A percentile compares a stretch with the other conserved stretches of the same genome.
Evolutionary conservation across 2,888 invertebrate genomes (phyloP).

Genomic region (Noctuana brunneofusca): DNA sequence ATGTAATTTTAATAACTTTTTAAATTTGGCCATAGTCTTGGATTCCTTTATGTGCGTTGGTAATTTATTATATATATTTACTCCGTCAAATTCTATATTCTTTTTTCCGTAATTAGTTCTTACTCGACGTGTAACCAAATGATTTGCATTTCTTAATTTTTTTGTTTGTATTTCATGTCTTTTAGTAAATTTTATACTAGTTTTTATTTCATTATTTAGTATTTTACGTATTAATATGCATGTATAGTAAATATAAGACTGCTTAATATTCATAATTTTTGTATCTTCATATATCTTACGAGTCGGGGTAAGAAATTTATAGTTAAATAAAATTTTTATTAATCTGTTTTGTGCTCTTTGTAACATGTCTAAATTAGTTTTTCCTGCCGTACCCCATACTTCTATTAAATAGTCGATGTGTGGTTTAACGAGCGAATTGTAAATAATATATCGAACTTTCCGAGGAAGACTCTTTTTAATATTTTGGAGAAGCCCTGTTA

Average conservation of each 20-base stretch:
- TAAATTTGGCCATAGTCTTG: no score
- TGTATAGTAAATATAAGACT: background rate
- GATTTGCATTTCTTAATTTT: background rate
- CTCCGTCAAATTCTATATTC: conserved; percentile 6
- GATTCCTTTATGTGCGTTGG: background rate
- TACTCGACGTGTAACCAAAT: background rate
- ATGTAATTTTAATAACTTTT: no score
- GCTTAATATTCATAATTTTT: background rate
- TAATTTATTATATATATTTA: conserved; percentile 11
- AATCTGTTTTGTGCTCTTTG: conserved; percentile 6
- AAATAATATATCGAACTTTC: conserved; percentile 1
- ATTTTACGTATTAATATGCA: conserved; percentile 6
- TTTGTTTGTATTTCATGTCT: conserved; percentile 4
- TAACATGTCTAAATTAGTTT: conserved; percentile 1
- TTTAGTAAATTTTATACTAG: background rate
- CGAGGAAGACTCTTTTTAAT: background rate
- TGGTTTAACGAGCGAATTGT: conserved; percentile 6
- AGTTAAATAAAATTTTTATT: conserved; percentile 6
- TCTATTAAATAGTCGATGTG: conserved; percentile 7
- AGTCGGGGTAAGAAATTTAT: background rate
- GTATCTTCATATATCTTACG: background rate
- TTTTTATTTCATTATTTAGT: conserved; percentile 1
- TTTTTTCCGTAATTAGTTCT: conserved; percentile 7
- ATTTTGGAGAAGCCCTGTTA: conserved; percentile 14
- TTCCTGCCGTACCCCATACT: conserved; percentile 6